Percentiles rank a stretch among this genome's conserved stretches.
These are phyloP conservation scores for Craniophora ligustri DNA, from an alignment of 2,888 invertebrate genomes.

Conservation along the genomic window DNA sequence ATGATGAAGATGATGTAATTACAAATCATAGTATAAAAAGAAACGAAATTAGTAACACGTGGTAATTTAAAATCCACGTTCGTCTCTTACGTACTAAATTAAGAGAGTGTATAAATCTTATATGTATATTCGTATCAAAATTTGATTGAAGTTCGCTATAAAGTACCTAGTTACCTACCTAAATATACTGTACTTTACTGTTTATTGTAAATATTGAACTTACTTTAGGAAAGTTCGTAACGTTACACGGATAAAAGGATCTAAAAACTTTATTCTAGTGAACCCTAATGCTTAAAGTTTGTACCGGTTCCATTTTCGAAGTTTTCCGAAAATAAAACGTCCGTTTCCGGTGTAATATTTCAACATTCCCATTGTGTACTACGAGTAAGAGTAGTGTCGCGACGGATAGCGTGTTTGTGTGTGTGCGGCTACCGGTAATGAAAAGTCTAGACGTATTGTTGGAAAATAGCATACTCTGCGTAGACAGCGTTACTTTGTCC, in stretches of 20 bases:
- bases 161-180: no score
- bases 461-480: constrained; percentile 28
- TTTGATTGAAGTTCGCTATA: no score
- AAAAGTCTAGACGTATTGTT: constrained; percentile 76
- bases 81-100: no score
- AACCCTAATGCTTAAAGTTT: constrained; percentile 12
- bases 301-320: constrained; percentile 15
- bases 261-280: constrained; percentile 6
- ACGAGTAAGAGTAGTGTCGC: constrained; percentile 32
- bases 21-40: no score
- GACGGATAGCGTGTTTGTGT: constrained; percentile 22
- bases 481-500: constrained; percentile 10
- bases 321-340: constrained; percentile 40
- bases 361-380: constrained; percentile 34
- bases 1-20: no score
- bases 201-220: no score
- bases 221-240: not conserved
- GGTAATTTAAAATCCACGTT: no score
- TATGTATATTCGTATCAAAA: no score
- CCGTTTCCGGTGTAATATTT: constrained; percentile 37
- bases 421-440: constrained; percentile 53
- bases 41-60: no score
- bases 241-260: not conserved
- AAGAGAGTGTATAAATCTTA: no score
- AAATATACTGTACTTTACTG: no score